Conservation (phyloP, 2,797 vertebrate species). For the Luscinia megarhynchos region DNA sequence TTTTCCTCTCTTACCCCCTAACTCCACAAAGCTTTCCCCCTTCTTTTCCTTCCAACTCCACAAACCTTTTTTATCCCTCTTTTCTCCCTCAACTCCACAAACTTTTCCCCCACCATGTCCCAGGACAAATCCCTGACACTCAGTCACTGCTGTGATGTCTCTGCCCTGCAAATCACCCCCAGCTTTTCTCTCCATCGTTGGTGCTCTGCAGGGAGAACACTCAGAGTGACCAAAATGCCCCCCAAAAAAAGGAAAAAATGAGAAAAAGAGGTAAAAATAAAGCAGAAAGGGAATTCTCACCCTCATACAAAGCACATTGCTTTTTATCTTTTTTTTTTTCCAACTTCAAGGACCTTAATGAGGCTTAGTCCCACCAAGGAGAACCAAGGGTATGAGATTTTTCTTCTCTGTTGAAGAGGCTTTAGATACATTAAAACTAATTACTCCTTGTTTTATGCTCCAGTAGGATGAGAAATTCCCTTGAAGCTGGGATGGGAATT, state of each 20-base stretch:
- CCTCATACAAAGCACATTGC: not conserved
- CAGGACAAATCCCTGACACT: not conserved
- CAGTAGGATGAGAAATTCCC: constrained; percentile 40
- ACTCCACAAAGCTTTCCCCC: too few species aligned
- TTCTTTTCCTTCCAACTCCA: not conserved
- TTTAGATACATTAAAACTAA: constrained; percentile 37
- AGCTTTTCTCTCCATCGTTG: fast-evolving
- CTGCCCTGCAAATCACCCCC: too few species aligned
- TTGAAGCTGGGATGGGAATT: not conserved
- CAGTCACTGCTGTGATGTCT: fast-evolving
- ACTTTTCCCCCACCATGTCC: not conserved
- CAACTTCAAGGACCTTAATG: not conserved
- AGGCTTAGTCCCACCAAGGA: constrained; percentile 47
- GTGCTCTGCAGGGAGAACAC: not conserved
- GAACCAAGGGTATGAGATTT: constrained; percentile 45
- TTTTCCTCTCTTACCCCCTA: not conserved
- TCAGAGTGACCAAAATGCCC: fast-evolving
- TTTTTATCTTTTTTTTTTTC: not conserved
- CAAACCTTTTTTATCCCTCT: not conserved
- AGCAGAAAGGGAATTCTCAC: not conserved
- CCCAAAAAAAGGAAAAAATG: not conserved
- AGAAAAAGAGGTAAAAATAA: not conserved
- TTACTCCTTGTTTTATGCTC: constrained; percentile 53
- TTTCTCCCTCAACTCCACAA: too few species aligned
- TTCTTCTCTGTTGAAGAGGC: constrained; percentile 4